These are phyloP conservation scores for Tillus elongatus DNA, from an alignment of 2,888 invertebrate genomes.

Conservation along the genomic window DNA sequence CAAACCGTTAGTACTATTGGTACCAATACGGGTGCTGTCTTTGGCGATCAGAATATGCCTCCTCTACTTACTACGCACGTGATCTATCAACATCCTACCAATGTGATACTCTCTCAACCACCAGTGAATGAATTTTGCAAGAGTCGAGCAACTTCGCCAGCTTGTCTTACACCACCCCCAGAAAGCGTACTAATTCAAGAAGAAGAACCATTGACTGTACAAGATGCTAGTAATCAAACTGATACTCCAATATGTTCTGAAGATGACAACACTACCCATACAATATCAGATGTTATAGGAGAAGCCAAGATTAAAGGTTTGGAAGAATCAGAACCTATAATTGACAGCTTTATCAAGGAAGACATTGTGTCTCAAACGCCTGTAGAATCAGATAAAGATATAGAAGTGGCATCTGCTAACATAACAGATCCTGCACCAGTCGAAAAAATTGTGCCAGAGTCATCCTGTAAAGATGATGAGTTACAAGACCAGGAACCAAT, in stretches of 20 bases:
- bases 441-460: slow-evolving; percentile 8
- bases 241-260: slow-evolving; percentile 64
- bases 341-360: neutral
- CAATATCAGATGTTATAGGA: slow-evolving; percentile 15
- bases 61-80: slow-evolving; percentile 49
- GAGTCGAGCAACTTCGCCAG: slow-evolving; percentile 43
- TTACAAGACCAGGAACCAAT: neutral
- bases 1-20: slow-evolving; percentile 33
- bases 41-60: slow-evolving; percentile 45
- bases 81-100: slow-evolving; percentile 45
- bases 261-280: slow-evolving; percentile 46
- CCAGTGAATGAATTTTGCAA: slow-evolving; percentile 29
- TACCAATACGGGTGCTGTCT: slow-evolving; percentile 36
- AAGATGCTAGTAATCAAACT: slow-evolving; percentile 76
- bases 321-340: slow-evolving; percentile 10
- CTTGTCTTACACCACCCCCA: slow-evolving; percentile 56
- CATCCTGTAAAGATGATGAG: too few relatives aligned
- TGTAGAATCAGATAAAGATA: slow-evolving; percentile 11
- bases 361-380: neutral
- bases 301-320: slow-evolving; percentile 10
- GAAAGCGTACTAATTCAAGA: slow-evolving; percentile 31
- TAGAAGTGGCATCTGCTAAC: slow-evolving; percentile 7
- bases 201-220: slow-evolving; percentile 54
- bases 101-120: slow-evolving; percentile 37
- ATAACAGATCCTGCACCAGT: neutral